Percentiles rank a stretch among this genome's conserved stretches.
phyloP scores from a whole-genome alignment of 2,888 invertebrate genomes.

The Allygus modestus region DNA sequence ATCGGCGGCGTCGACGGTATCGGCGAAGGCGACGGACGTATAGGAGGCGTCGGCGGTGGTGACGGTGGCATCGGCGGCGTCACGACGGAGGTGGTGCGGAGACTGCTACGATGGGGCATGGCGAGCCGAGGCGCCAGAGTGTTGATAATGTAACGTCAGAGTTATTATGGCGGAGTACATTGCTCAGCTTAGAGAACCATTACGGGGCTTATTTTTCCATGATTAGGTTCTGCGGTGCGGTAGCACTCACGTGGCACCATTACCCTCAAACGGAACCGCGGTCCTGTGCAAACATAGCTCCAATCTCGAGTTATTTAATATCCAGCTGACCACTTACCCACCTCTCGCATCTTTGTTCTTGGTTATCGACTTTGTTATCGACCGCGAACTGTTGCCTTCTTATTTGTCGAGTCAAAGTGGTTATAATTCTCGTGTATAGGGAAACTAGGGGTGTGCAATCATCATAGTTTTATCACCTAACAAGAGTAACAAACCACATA shows the following conservation, averaged over 20 bases:
- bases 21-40: too few relatives aligned
- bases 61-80: too few relatives aligned
- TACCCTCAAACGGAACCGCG: conserved; percentile 44
- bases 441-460: too few relatives aligned
- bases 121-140: conserved; percentile 43
- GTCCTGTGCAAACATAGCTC: conserved; percentile 28
- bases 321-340: conserved; percentile 26
- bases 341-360: not conserved
- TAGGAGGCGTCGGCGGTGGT: too few relatives aligned
- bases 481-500: too few relatives aligned
- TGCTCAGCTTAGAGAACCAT: conserved; percentile 54
- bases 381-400: not conserved
- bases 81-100: not conserved
- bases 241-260: conserved; percentile 49
- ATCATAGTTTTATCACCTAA: too few relatives aligned
- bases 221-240: conserved; percentile 57
- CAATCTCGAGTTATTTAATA: conserved; percentile 37
- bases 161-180: conserved; percentile 52
- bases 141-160: conserved; percentile 53
- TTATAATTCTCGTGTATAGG: too few relatives aligned
- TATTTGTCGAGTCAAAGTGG: too few relatives aligned
- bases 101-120: not conserved
- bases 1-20: too few relatives aligned
- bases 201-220: conserved; percentile 55
- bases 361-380: conserved; percentile 15